Evolutionary conservation across 2,888 invertebrate species (phyloP), one percentile per base, ranked within the genome.

Genomic region (Octonoba sinensis): DNA sequence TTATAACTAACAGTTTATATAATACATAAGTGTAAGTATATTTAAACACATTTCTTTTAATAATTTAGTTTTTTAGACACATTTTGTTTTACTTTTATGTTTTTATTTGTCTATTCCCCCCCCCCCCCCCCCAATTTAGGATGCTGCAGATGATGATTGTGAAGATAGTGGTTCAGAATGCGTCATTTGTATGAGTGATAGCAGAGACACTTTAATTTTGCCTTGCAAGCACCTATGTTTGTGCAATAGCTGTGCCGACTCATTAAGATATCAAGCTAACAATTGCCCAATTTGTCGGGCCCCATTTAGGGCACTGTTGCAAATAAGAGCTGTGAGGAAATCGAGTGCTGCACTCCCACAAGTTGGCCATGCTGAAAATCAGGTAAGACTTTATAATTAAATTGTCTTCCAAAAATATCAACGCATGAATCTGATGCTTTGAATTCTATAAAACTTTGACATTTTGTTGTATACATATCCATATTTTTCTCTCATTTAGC

Each of bases 121-220:
- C 6, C 6, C 27, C 6, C 27, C 6, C 6, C 6, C 3, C 27
- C 2, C 11, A 36, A 65, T 69, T 16, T 15, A 84, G 82, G 78
- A 84, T 66, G 66, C 47, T 11, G 47, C 67, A 3, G 95, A 96
- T 87, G 95, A 95, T 86, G 96, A 96, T 86, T 93, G 94, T 0
- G 96, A 97, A 87, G 96, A 97, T 87, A 96, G 95, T 86, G 97
- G 97, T 1, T 95, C 96, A 0, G 99, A 99, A 89, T 99, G 99
- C 90, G 98, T 99, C 51, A 99, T 99, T 87, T 99, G 99, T 89
- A 98, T 99, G 97, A 96, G 96, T 86, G 99, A 99, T 88, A 94
- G 96, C 20, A 92, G 99, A 3, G 99, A 99, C 89, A 99, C 99
- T 0, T 91, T 99, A 71, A 99, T 99, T 87, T 91, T 99, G 86